These are phyloP conservation scores for Astreopora myriophthalma DNA, from an alignment of 64 coral and sea anemone genomes.

Conservation along the genomic window DNA sequence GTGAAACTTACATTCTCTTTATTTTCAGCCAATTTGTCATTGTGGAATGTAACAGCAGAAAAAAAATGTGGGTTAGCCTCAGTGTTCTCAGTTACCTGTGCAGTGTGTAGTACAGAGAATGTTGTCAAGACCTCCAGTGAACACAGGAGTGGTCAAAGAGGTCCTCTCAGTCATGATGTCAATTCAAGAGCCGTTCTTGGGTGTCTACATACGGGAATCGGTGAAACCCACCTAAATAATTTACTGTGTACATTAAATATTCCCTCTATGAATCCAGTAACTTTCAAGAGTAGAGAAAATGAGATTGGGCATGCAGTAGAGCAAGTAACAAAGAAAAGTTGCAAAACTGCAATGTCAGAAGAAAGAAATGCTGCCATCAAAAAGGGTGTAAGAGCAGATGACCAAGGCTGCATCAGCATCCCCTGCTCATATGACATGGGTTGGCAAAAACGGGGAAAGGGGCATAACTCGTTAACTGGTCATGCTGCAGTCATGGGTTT, in stretches of 20 bases:
- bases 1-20: neutral
- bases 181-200: too few species aligned
- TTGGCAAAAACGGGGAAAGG: conserved; percentile 73
- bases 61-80: conserved; percentile 27
- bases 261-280: conserved; percentile 18
- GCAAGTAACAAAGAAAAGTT: conserved; percentile 57
- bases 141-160: conserved; percentile 61
- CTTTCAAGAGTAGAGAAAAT: conserved; percentile 60
- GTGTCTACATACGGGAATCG: too few species aligned
- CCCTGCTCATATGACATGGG: conserved; percentile 50
- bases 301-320: conserved; percentile 64
- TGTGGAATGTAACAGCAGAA: conserved; percentile 9
- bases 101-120: conserved; percentile 32
- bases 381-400: neutral
- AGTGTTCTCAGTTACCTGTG: conserved; percentile 45
- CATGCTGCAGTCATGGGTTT: conserved; percentile 73
- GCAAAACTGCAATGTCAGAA: neutral
- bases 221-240: too few species aligned
- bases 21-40: conserved; percentile 22
- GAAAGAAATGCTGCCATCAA: conserved; percentile 1
- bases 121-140: conserved; percentile 35
- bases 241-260: conserved; percentile 59
- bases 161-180: conserved; percentile 51
- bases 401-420: neutral
- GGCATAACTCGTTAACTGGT: conserved; percentile 61